phyloP scores from a whole-genome alignment of 1,140 invertebrate species.

The Tribolium madens region DNA sequence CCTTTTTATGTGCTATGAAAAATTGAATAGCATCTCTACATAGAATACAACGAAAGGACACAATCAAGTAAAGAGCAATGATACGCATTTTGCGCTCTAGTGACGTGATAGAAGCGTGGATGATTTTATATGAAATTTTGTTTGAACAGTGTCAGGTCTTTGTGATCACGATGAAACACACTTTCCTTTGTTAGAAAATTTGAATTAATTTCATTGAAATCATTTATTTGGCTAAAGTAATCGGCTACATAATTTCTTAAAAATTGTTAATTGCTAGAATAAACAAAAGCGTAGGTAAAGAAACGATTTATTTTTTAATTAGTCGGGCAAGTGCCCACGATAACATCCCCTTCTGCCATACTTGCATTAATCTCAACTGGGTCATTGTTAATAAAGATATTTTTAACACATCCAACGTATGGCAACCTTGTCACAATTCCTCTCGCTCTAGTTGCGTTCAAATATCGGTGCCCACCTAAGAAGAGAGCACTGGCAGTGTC shows the following conservation, averaged over 20 bases:
- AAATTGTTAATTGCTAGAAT: slow-evolving; percentile 13
- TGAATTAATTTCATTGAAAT: not conserved
- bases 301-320: slow-evolving; percentile 68
- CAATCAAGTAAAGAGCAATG: not conserved
- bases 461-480: slow-evolving; percentile 86
- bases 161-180: not conserved
- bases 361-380: slow-evolving; percentile 71
- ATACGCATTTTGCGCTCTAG: slow-evolving; percentile 1
- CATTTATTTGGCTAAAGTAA: not conserved
- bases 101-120: not conserved
- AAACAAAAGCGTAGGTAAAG: not conserved
- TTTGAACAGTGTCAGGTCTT: no score
- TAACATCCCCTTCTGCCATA: slow-evolving; percentile 76
- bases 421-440: slow-evolving; percentile 73
- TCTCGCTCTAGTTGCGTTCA: slow-evolving; percentile 65
- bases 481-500: slow-evolving; percentile 89
- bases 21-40: slow-evolving; percentile 43
- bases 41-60: not conserved
- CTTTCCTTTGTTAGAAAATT: not conserved
- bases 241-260: not conserved
- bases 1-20: slow-evolving; percentile 41
- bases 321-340: slow-evolving; percentile 78
- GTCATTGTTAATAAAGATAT: slow-evolving; percentile 76
- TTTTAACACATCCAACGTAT: slow-evolving; percentile 87
- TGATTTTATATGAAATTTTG: slow-evolving; percentile 1